phyloP scores from a whole-genome alignment of 2,113 vertebrate species.

The Bubo blakistoni region DNA sequence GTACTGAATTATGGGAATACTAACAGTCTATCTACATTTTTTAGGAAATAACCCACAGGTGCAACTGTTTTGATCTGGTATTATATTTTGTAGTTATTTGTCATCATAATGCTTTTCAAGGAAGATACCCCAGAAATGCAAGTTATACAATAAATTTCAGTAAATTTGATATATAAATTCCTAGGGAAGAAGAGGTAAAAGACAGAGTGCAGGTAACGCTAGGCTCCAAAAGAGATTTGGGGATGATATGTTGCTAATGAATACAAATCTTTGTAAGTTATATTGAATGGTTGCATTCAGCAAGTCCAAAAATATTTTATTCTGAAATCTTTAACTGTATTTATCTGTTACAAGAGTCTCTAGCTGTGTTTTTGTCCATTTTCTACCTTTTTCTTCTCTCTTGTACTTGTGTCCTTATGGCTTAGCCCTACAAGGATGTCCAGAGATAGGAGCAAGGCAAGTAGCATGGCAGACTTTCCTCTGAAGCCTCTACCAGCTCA shows the following conservation, averaged over 20 bases:
- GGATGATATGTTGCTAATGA: background rate
- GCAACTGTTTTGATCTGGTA: background rate
- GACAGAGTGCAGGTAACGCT: background rate
- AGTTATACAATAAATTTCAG: background rate
- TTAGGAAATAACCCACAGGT: background rate
- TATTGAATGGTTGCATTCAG: background rate
- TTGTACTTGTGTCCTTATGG: background rate
- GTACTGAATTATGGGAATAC: background rate
- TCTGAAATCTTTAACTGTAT: background rate
- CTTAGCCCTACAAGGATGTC: background rate
- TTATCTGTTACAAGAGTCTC: background rate
- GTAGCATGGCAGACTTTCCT: background rate
- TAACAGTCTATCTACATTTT: background rate
- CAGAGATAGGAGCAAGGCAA: background rate
- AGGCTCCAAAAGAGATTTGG: background rate
- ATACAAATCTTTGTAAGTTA: background rate
- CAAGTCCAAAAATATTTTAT: background rate
- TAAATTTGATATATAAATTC: background rate
- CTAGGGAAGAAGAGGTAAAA: background rate
- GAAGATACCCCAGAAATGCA: background rate
- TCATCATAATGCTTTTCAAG: background rate
- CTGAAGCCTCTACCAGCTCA: background rate
- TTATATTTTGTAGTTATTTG: background rate
- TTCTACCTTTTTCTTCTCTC: background rate
- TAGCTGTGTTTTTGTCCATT: background rate